phyloP scores from a whole-genome alignment of 1,140 invertebrate species.

The Streblospio benedicti region DNA sequence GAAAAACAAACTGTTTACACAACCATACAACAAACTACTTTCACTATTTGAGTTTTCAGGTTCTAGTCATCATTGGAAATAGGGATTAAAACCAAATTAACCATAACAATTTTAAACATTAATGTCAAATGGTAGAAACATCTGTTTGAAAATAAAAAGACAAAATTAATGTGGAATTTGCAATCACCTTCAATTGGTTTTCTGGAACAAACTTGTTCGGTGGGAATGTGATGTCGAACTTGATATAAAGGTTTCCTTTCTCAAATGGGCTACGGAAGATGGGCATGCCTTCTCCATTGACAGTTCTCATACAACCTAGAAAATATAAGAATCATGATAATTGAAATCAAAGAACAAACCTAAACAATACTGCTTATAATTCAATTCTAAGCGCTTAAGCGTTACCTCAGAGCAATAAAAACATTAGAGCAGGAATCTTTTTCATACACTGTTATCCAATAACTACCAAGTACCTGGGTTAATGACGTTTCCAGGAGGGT shows the following conservation, averaged over 20 bases:
- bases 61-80: neutral
- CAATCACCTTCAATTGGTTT: slow-evolving; percentile 54
- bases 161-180: neutral
- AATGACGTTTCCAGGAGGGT: slow-evolving; percentile 69
- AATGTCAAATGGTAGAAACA: neutral
- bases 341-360: too few species aligned
- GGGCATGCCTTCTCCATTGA: slow-evolving; percentile 93
- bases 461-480: slow-evolving; percentile 78
- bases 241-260: slow-evolving; percentile 85
- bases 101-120: too few species aligned
- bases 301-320: slow-evolving; percentile 68
- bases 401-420: too few species aligned
- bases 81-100: neutral
- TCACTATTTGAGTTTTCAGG: neutral
- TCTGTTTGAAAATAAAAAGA: neutral
- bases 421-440: too few species aligned
- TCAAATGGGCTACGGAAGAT: slow-evolving; percentile 92
- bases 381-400: too few species aligned
- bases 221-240: slow-evolving; percentile 88
- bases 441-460: too few species aligned
- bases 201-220: slow-evolving; percentile 63
- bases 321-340: slow-evolving; percentile 1
- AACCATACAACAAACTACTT: neutral
- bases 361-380: too few species aligned
- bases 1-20: neutral